Percentiles rank a stretch among this genome's conserved stretches.
Conservation (phyloP, 2,888 invertebrate species). For the Tachystola acroxantha region DNA sequence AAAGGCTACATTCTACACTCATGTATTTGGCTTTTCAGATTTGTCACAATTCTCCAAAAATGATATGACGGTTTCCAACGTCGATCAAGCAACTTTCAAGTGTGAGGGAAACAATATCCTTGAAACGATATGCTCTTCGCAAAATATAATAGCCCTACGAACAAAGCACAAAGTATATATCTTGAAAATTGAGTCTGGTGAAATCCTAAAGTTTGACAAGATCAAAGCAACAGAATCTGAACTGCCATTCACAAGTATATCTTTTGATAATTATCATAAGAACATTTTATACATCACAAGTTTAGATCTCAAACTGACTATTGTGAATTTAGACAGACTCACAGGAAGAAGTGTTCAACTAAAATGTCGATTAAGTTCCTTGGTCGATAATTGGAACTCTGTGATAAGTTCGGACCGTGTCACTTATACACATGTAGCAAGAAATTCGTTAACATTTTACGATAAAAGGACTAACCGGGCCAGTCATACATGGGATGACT, state of each 20-base stretch:
- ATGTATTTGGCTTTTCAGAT: conserved; percentile 45
- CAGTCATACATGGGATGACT: conserved; percentile 36
- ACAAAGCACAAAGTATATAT: conserved; percentile 52
- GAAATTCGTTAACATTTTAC: conserved; percentile 45
- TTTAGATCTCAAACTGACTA: conserved; percentile 45
- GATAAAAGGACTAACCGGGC: conserved; percentile 54
- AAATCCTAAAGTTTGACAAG: conserved; percentile 34
- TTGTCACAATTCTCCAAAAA: conserved; percentile 43
- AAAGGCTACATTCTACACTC: no score
- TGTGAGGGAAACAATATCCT: conserved; percentile 46
- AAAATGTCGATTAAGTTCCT: conserved; percentile 28
- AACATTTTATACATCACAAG: conserved; percentile 57
- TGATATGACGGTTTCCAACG: conserved; percentile 25
- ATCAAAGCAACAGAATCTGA: conserved; percentile 47
- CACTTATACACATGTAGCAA: conserved; percentile 47
- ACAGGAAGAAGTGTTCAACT: conserved; percentile 43
- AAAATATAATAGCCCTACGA: conserved; percentile 51
- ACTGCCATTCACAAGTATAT: conserved; percentile 54
- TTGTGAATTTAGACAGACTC: conserved; percentile 59
- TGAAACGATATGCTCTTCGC: conserved; percentile 50
- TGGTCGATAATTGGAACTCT: conserved; percentile 58
- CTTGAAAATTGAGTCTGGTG: conserved; percentile 36
- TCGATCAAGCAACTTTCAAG: conserved; percentile 33
- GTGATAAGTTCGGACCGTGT: conserved; percentile 50
- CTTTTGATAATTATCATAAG: conserved; percentile 56